These are phyloP conservation scores for Boulengeromyrus knoepffleri DNA, from an alignment of 2,113 vertebrate genomes.

Conservation along the genomic window DNA sequence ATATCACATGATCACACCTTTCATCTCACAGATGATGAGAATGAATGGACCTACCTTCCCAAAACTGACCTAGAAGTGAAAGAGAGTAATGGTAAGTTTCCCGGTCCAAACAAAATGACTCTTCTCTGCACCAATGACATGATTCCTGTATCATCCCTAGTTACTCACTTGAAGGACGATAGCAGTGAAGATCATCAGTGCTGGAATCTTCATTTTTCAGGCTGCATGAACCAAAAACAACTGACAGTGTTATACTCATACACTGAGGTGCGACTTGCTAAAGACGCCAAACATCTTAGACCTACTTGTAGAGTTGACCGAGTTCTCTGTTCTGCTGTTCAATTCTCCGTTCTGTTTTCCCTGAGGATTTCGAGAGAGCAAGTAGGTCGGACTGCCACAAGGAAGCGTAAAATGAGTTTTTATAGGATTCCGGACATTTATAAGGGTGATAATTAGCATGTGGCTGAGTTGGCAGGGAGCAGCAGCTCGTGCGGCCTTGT, in stretches of 20 bases:
- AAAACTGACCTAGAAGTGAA: constrained; percentile 41
- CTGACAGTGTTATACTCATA: neutral
- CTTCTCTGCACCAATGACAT: neutral
- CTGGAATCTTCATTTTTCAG: constrained; percentile 7
- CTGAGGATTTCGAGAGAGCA: neutral
- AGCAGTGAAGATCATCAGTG: neutral
- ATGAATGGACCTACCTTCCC: constrained; percentile 45
- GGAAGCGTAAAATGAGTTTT: neutral
- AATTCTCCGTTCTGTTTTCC: neutral
- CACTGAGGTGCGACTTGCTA: neutral
- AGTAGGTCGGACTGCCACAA: neutral
- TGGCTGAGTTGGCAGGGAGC: neutral
- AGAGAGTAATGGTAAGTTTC: neutral
- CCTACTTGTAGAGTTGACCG: neutral
- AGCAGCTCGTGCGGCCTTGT: neutral
- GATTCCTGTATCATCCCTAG: neutral
- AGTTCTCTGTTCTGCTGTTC: neutral
- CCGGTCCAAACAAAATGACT: neutral
- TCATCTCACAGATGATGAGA: neutral
- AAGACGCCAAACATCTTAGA: neutral
- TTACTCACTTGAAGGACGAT: constrained; percentile 1
- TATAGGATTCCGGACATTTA: neutral
- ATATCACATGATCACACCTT: neutral
- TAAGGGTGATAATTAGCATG: neutral
- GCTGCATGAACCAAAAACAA: neutral